Percentiles rank a stretch among this genome's conserved stretches.
phyloP scores from a whole-genome alignment of 2,797 vertebrate genomes.

The Crypturellus tataupa region DNA sequence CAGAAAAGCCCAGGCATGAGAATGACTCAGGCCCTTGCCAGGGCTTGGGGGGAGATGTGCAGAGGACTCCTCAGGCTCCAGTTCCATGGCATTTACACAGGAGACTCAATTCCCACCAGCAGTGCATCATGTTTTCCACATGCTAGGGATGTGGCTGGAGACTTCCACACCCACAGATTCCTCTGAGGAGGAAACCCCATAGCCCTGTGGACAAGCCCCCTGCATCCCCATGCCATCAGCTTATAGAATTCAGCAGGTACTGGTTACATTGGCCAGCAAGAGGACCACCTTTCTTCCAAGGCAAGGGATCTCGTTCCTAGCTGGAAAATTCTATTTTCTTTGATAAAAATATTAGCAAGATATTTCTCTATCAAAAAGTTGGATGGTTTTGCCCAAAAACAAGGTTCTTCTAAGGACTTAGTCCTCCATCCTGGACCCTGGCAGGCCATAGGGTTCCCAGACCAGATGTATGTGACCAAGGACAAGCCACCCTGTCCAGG shows the following conservation, averaged over 20 bases:
- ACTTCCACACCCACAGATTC: not conserved
- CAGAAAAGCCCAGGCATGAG: not conserved
- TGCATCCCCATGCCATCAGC: fast-evolving
- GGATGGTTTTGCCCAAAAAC: not conserved
- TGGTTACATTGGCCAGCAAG: not conserved
- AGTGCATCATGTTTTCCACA: not conserved
- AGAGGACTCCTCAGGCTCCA: not conserved
- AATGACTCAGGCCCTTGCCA: not conserved
- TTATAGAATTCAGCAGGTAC: not conserved
- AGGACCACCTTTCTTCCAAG: not conserved
- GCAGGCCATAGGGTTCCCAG: not conserved
- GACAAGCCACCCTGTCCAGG: not conserved
- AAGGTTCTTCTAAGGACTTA: not conserved
- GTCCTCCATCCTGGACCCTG: not conserved
- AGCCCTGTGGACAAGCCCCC: not conserved
- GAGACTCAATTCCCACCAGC: not conserved
- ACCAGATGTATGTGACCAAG: not conserved
- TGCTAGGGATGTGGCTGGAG: not conserved
- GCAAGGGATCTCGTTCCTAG: not conserved
- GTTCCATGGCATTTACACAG: not conserved
- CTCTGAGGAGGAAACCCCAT: not conserved
- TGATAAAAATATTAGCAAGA: not conserved
- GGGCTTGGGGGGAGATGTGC: not conserved
- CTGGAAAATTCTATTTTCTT: not conserved
- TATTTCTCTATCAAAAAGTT: not conserved